Evolutionary conservation across 2,113 vertebrate genomes (phyloP).

Genomic region (Empidonax alnorum): DNA sequence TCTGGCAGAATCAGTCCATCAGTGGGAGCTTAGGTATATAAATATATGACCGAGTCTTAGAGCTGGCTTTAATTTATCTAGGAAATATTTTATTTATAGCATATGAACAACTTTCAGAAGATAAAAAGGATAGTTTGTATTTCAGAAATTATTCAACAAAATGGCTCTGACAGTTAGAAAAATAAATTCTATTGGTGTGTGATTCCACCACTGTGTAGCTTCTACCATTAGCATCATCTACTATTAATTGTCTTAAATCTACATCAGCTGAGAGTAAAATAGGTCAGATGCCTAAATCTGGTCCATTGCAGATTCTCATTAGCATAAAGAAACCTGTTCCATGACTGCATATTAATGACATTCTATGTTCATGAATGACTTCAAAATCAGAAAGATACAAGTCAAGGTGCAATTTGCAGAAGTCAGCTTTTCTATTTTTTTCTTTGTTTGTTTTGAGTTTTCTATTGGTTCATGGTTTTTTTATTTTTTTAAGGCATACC

Average conservation of each 20-base stretch:
- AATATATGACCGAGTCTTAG: too few species aligned
- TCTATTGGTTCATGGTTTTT: not conserved
- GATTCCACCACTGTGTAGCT: not conserved
- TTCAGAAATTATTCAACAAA: not conserved
- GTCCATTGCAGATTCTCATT: not conserved
- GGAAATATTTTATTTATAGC: not conserved
- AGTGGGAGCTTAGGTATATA: not conserved
- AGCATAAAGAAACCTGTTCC: not conserved
- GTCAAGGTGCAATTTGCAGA: not conserved
- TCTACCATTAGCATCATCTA: not conserved
- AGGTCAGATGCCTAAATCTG: not conserved
- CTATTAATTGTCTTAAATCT: not conserved
- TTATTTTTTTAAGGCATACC: not conserved
- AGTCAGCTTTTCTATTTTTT: not conserved
- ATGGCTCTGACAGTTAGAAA: not conserved
- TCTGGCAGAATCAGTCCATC: not conserved
- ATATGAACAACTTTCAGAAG: not conserved
- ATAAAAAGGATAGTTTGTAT: not conserved
- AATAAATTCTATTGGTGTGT: not conserved
- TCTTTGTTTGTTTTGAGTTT: not conserved
- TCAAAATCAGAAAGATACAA: not conserved
- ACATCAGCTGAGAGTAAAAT: not conserved
- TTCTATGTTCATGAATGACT: rapidly evolving
- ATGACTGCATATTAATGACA: not conserved
- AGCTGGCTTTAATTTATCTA: not conserved